Percentiles rank a stretch among this genome's conserved stretches.
Evolutionary conservation across 2,888 invertebrate species (phyloP).

Genomic region (Cephus nigrinus): DNA sequence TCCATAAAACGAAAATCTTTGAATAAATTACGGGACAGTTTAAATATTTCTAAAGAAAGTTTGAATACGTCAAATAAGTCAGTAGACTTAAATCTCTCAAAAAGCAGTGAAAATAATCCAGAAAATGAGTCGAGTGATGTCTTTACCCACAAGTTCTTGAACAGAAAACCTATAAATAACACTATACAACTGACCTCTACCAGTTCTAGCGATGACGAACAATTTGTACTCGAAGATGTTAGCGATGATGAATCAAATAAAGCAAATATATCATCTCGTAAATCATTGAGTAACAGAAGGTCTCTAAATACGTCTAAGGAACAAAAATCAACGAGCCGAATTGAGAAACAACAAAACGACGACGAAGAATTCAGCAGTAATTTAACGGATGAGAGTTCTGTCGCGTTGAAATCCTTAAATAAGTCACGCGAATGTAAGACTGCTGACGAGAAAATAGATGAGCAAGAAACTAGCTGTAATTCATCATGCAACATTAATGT

Average conservation of each 20-base stretch:
- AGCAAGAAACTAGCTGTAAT: background rate
- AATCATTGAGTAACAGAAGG: background rate
- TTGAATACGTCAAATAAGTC: background rate
- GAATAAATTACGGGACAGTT: background rate
- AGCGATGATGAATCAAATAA: background rate
- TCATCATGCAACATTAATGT: background rate
- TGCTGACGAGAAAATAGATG: background rate
- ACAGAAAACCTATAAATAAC: background rate
- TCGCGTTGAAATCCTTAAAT: background rate
- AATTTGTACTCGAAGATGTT: background rate
- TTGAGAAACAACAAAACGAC: background rate
- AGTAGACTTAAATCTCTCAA: background rate
- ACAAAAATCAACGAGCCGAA: background rate
- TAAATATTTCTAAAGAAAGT: background rate
- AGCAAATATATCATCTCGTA: background rate
- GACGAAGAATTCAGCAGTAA: background rate
- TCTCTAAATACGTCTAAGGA: slow-evolving; percentile 1
- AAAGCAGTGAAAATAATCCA: background rate
- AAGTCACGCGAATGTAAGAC: background rate
- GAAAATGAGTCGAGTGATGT: background rate
- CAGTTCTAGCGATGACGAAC: background rate
- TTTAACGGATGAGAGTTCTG: background rate
- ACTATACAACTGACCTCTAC: background rate
- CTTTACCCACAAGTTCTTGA: background rate
- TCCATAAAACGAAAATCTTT: background rate